Base-by-base conservation (phyloP, 23 tunicate genomes). In the Clavelina lepadiformis region DNA sequence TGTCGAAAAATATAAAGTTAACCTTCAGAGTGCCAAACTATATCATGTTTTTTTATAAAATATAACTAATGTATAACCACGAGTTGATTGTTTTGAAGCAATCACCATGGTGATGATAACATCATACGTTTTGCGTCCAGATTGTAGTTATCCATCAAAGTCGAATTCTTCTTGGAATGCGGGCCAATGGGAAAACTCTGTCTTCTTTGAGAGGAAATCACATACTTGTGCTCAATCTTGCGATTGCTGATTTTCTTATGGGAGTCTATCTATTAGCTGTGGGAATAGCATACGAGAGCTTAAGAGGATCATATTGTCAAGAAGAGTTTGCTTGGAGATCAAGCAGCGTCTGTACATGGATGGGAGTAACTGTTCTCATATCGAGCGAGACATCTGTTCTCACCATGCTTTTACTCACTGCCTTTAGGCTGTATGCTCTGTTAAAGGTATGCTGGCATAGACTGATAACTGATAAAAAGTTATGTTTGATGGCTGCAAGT, bases 241-340 rank as follows among this genome's bases (percentile, higher is more conserved):
- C 78, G 19, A 25, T 72, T 1, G 56, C 78, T 19, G 65, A 72
- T 28, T 23, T 72, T 5, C 33, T 72, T 32, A 72, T 72, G 78
- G 78, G 65, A n/a, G 36, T 72, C 22, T 72, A 72, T 29, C 38
- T 72, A 28, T 30, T 72, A 19, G 30, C 56, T 18, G 67, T 72
- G 2, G 78, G 78, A 2, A 59, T 72, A n/a, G 31, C 57, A 28
- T 72, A 72, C 31, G 78, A 72, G 38, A 29, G 19, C 15, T 29
- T 72, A 58, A 72, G 57, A 31, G 78, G 68, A 1, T 45, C 65
- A 21, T 72, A 72, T 31, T 72, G 78, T 58, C 37, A 58, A n/a
- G 68, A 38, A 29, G 78, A 72, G 65, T 29, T 72, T 46, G 31
- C 28, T 2, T 72, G 78, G 78, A 41, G 78, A 59, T 61, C 67